phyloP scores from a whole-genome alignment of 1,140 invertebrate species.

The Drosophila athabasca region DNA sequence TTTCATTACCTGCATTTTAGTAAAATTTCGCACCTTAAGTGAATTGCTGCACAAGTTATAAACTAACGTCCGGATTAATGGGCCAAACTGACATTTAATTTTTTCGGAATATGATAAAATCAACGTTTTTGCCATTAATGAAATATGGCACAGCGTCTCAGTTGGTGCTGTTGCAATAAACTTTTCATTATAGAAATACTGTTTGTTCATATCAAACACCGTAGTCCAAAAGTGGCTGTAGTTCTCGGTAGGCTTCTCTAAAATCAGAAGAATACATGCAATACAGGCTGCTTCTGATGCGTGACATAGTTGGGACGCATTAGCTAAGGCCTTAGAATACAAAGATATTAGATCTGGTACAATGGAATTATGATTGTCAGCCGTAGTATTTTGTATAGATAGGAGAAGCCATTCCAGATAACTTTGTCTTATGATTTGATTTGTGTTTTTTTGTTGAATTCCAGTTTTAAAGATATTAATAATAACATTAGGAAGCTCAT shows the following conservation, averaged over 20 bases:
- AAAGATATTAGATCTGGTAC: constrained; percentile 86
- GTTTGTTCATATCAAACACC: constrained; percentile 89
- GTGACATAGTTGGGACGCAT: constrained; percentile 85
- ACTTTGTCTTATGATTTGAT: constrained; percentile 89
- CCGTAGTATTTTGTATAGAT: constrained; percentile 85
- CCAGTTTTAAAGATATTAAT: constrained; percentile 92
- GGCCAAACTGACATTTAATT: constrained; percentile 85
- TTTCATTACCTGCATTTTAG: constrained; percentile 69
- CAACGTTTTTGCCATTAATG: constrained; percentile 87
- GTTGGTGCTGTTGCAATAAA: constrained; percentile 89
- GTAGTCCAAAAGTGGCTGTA: constrained; percentile 87
- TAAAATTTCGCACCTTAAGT: constrained; percentile 76
- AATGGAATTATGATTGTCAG: constrained; percentile 36
- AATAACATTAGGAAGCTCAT: constrained; percentile 88
- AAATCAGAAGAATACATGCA: constrained; percentile 89
- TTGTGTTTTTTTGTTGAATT: constrained; percentile 90
- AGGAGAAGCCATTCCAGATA: constrained; percentile 90
- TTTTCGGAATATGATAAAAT: constrained; percentile 86
- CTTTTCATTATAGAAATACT: constrained; percentile 92
- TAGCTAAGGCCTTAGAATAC: constrained; percentile 89
- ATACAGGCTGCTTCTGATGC: constrained; percentile 92
- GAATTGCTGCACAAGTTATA: constrained; percentile 85
- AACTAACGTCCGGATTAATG: constrained; percentile 87
- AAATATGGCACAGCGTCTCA: constrained; percentile 87
- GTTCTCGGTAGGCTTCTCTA: constrained; percentile 80